Base-by-base conservation (phyloP, 1,140 invertebrate species). In the Drosophila neocordata region DNA sequence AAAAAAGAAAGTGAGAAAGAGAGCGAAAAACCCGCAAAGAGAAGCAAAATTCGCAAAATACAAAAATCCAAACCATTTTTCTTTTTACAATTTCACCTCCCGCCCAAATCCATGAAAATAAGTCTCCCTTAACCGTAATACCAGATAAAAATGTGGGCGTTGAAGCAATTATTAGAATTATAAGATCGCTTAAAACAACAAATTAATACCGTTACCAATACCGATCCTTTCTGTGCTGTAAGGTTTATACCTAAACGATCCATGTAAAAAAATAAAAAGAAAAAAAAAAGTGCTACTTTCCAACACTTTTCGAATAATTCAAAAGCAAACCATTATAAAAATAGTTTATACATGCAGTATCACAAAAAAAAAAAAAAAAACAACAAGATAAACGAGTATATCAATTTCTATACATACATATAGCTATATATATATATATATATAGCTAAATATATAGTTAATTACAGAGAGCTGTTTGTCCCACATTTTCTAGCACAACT, bases 101-200 rank as follows among this genome's bases (percentile, higher is more conserved):
- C 57, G n/a, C 53, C 48, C 18, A 7, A 4, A 3, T 13, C 22
- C 22, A 24, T 24, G 22, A 24, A 24, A 24, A 24, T n/a, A 24
- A 2, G 22, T 24, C 27, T 20, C 57, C 35, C 35, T 52, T 9
- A 20, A 48, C 15, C 41, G 15, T 20, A 20, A 20, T 48, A 48
- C 15, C 41, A 48, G 15, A 20, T 20, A 20, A 20, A 11, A 48
- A 84, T 64, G 82, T 87, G 78, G 78, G 74, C 82, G 82, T 87
- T 71, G 78, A 87, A 87, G 82, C 82, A 87, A 87, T 87, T 87
- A 87, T 61, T 87, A 87, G 82, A 70, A 41, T 6, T 65, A 56
- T 87, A 87, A 88, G 82, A 60, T 41, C 60, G 52, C 75, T 66
- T 56, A 24, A 24, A 24, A 24, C 22, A 24, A 24, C 2, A 24